Percentiles rank a stretch among this genome's conserved stretches.
phyloP scores from a whole-genome alignment of 64 coral and sea anemone species.

The Montipora capricornis region DNA sequence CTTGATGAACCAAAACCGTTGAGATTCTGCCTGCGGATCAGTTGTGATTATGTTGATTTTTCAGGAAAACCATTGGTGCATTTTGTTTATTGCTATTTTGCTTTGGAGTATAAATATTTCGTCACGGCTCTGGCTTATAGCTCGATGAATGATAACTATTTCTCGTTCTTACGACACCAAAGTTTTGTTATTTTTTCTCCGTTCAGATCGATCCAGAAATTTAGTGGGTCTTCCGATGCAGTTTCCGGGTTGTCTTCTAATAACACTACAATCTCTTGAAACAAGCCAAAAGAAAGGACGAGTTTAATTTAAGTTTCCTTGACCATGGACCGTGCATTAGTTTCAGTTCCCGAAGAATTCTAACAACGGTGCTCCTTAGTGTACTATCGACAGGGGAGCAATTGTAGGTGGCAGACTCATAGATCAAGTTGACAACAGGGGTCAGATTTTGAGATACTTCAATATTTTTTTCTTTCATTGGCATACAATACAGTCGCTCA shows the following conservation, averaged over 20 bases:
- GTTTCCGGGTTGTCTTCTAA: background rate
- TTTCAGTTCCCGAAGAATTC: slow-evolving; percentile 27
- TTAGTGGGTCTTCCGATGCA: background rate
- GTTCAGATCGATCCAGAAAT: background rate
- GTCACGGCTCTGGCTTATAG: background rate
- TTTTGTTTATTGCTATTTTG: slow-evolving; percentile 7
- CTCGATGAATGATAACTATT: background rate
- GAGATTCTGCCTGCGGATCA: background rate
- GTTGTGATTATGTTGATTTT: background rate
- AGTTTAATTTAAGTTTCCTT: background rate
- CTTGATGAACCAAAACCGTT: background rate
- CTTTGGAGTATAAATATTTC: background rate
- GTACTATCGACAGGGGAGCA: slow-evolving; percentile 13
- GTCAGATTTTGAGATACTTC: slow-evolving; percentile 41
- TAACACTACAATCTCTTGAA: background rate
- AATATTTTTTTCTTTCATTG: slow-evolving; percentile 25
- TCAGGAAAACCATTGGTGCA: background rate
- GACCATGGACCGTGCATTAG: background rate
- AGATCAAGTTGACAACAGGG: slow-evolving; percentile 44
- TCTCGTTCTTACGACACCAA: background rate
- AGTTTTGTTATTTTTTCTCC: slow-evolving; percentile 10
- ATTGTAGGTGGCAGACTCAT: slow-evolving; percentile 31
- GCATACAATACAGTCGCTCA: slow-evolving; percentile 16
- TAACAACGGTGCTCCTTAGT: slow-evolving; percentile 17
- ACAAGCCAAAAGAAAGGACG: background rate